A percentile compares a stretch with the other conserved stretches of the same genome.
Evolutionary conservation across 2,888 invertebrate genomes (phyloP).

Genomic region (Agonopterix arenella): DNA sequence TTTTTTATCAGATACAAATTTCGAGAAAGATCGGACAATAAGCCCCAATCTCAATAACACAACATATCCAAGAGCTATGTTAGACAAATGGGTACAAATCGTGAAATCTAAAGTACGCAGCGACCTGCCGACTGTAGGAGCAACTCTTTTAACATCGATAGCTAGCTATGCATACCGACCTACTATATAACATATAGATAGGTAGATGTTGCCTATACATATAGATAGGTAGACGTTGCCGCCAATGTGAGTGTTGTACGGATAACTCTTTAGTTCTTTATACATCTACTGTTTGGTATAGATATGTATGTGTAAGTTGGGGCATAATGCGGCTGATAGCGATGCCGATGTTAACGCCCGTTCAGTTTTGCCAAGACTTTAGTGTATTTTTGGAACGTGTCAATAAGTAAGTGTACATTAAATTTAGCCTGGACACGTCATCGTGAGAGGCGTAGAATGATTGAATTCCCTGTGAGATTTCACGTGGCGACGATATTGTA

Average conservation of each 20-base stretch:
- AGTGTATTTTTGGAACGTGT: conserved; percentile 74
- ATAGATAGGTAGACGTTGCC: not conserved
- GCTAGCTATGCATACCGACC: conserved; percentile 8
- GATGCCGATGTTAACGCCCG: conserved; percentile 74
- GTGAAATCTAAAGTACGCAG: conserved; percentile 21
- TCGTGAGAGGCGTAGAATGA: conserved; percentile 49
- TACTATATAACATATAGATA: conserved; percentile 10
- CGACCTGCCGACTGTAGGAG: conserved; percentile 28
- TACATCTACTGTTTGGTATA: conserved; percentile 10
- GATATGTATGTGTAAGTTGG: conserved; percentile 38
- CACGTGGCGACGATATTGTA: conserved; percentile 23
- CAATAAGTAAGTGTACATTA: conserved; percentile 75
- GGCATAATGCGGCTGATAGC: conserved; percentile 69
- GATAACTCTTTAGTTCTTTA: not conserved
- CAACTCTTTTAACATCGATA: conserved; percentile 19
- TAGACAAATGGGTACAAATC: conserved; percentile 3
- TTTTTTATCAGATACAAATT: not conserved
- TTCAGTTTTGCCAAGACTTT: conserved; percentile 72
- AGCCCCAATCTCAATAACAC: not conserved
- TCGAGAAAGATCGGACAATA: too few relatives aligned
- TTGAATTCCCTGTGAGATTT: conserved; percentile 50
- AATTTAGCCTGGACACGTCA: conserved; percentile 71
- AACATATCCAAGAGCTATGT: not conserved
- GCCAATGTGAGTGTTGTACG: not conserved
- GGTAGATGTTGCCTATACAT: not conserved